A percentile compares a stretch with the other conserved stretches of the same genome.
Conservation (phyloP, 2,113 vertebrate species). For the Columbina picui region DNA sequence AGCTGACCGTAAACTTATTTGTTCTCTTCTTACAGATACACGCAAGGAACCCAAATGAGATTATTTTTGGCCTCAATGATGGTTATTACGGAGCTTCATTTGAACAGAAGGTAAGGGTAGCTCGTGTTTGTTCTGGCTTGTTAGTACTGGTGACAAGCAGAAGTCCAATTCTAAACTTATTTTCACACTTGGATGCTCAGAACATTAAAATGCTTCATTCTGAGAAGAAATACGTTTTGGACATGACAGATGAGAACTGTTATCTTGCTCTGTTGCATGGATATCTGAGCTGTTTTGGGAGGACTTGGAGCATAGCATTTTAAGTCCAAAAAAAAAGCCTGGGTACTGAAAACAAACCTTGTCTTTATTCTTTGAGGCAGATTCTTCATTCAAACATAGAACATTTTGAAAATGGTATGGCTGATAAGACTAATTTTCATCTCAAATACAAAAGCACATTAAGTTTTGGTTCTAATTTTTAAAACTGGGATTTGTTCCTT, state of each 20-base stretch:
- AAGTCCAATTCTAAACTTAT: not conserved
- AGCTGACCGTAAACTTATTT: not conserved
- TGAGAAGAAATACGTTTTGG: not conserved
- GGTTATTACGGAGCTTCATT: constrained; percentile 97
- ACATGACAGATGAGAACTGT: not conserved
- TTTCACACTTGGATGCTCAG: not conserved
- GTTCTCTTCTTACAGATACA: constrained; percentile 83
- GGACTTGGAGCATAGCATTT: not conserved
- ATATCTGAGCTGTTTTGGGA: not conserved
- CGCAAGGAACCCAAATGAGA: constrained; percentile 94
- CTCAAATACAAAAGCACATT: not conserved
- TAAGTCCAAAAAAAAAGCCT: not conserved
- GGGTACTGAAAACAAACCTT: not conserved
- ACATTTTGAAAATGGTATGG: not conserved
- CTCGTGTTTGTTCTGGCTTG: not conserved
- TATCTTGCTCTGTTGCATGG: not conserved
- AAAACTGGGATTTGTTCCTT: not conserved
- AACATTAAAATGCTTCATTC: not conserved
- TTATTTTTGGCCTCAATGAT: constrained; percentile 97
- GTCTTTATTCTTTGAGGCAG: not conserved
- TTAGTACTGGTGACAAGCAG: not conserved
- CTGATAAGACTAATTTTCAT: not conserved
- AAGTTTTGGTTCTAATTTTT: not conserved
- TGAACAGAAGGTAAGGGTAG: constrained; percentile 88
- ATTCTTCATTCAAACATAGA: not conserved